Evolutionary conservation across 2,113 vertebrate genomes (phyloP).

Genomic region (Circaetus cinerascens): DNA sequence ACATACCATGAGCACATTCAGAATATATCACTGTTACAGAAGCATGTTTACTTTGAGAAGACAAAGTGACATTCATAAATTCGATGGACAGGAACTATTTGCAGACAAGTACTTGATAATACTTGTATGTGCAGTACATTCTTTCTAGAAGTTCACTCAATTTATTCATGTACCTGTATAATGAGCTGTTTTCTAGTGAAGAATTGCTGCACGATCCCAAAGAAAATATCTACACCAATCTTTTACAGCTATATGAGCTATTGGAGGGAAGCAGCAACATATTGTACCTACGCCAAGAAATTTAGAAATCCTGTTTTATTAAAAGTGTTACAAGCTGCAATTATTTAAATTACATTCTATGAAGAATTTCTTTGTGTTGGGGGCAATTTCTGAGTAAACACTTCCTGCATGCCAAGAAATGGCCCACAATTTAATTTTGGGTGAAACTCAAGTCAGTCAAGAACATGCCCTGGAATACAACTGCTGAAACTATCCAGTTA

Average conservation of each 20-base stretch:
- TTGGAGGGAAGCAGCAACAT: constrained; percentile 32
- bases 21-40: constrained; percentile 36
- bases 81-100: constrained; percentile 16
- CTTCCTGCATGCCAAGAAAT: constrained; percentile 1
- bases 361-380: constrained; percentile 13
- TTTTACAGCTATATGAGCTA: background rate
- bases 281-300: constrained; percentile 34
- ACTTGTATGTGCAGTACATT: constrained; percentile 36
- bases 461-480: background rate
- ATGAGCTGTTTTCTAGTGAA: background rate
- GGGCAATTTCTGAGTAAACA: background rate
- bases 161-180: background rate
- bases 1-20: background rate
- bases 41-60: constrained; percentile 18
- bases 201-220: constrained; percentile 32
- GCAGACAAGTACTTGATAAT: constrained; percentile 5
- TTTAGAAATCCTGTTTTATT: constrained; percentile 61
- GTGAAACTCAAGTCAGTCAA: background rate
- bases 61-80: constrained; percentile 27
- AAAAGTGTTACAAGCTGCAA: constrained; percentile 57
- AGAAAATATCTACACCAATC: background rate
- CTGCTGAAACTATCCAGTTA: background rate
- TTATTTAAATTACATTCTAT: background rate
- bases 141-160: background rate
- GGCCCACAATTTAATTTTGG: background rate